A percentile compares a stretch with the other conserved stretches of the same genome.
Evolutionary conservation across 2,113 vertebrate genomes (phyloP).

Genomic region (Neodontobutis hainanensis): DNA sequence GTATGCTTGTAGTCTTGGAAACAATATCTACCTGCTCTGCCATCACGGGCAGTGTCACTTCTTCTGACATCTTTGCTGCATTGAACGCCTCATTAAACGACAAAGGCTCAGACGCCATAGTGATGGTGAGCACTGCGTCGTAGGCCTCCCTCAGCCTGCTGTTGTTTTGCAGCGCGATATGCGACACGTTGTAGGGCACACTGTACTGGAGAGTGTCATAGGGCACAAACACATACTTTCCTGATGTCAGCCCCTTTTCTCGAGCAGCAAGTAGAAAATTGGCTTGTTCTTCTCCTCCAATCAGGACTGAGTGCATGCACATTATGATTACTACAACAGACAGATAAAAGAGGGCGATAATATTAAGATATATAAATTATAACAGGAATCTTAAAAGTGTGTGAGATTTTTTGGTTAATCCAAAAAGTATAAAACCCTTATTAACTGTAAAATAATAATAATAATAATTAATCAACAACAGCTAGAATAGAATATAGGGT

Average conservation of each 20-base stretch:
- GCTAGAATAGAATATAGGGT: too few species aligned
- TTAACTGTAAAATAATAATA: too few species aligned
- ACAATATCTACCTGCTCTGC: constrained; percentile 66
- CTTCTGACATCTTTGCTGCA: constrained; percentile 75
- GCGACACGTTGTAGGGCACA: constrained; percentile 84
- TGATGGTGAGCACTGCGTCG: constrained; percentile 89
- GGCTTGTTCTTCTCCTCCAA: constrained; percentile 85
- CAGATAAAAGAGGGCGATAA: not conserved
- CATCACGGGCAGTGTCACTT: constrained; percentile 66
- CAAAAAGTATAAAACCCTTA: too few species aligned
- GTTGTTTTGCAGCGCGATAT: constrained; percentile 79
- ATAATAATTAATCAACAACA: too few species aligned
- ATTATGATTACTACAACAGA: constrained; percentile 86
- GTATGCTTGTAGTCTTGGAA: not conserved
- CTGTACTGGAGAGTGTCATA: constrained; percentile 91
- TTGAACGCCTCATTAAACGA: constrained; percentile 85
- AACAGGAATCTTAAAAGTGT: too few species aligned
- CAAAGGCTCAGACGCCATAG: constrained; percentile 83
- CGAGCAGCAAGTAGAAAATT: constrained; percentile 84
- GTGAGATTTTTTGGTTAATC: too few species aligned
- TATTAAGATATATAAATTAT: not conserved
- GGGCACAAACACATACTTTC: constrained; percentile 87
- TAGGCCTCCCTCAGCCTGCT: constrained; percentile 85
- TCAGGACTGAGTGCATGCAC: constrained; percentile 90
- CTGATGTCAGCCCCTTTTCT: constrained; percentile 86